A percentile compares a stretch with the other conserved stretches of the same genome.
Evolutionary conservation across 2,113 vertebrate genomes (phyloP).

Genomic region (Hippocampus barbouri): DNA sequence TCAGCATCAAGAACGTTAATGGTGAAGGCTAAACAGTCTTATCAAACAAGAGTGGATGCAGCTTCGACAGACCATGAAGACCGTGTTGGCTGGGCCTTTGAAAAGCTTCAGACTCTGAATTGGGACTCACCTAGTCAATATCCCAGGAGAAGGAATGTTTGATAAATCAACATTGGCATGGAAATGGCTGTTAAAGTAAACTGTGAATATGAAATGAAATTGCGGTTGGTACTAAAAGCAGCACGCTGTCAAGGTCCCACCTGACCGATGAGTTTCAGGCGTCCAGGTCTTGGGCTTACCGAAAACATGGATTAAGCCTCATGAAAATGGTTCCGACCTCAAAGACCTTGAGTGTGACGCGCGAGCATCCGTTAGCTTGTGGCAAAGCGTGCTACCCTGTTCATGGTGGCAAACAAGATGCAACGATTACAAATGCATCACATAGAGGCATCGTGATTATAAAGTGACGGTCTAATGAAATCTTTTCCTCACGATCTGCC

Average conservation of each 20-base stretch:
- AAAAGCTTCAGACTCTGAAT: too few relatives aligned
- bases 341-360: conserved; percentile 47
- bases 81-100: neutral
- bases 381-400: neutral
- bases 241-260: conserved; percentile 12
- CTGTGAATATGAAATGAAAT: conserved; percentile 6
- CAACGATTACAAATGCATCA: conserved; percentile 34
- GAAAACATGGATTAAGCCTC: conserved; percentile 52
- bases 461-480: conserved; percentile 46
- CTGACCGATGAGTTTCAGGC: neutral
- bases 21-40: too few relatives aligned
- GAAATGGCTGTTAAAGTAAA: conserved; percentile 4
- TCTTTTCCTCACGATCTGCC: conserved; percentile 37
- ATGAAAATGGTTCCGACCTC: conserved; percentile 32
- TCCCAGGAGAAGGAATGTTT: neutral
- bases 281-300: conserved; percentile 42
- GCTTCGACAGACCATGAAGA: neutral
- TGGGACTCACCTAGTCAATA: neutral
- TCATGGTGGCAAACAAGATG: conserved; percentile 12
- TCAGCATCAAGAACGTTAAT: too few relatives aligned
- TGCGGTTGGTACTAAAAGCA: conserved; percentile 27
- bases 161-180: neutral
- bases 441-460: conserved; percentile 42
- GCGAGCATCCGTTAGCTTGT: conserved; percentile 47
- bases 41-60: too few relatives aligned